phyloP scores from a whole-genome alignment of 2,113 vertebrate species.

The Glareola pratincola region DNA sequence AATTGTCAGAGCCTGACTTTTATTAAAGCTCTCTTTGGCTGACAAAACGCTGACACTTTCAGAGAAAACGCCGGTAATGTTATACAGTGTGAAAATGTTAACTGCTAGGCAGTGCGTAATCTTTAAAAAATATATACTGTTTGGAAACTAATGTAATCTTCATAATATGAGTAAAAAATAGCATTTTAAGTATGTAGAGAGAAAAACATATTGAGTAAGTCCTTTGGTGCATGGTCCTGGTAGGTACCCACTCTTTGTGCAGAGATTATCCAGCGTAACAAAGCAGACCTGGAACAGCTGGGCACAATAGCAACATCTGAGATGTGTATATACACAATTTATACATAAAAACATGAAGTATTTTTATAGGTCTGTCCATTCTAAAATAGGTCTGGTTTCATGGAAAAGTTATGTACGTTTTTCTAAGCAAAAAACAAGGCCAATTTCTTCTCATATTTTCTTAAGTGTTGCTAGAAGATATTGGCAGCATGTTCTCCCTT shows the following conservation, averaged over 20 bases:
- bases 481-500: constrained; percentile 53
- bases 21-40: constrained; percentile 54
- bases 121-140: constrained; percentile 22
- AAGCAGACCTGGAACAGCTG: neutral
- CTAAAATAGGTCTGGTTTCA: neutral
- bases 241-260: neutral
- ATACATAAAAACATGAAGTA: neutral
- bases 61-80: constrained; percentile 34
- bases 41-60: constrained; percentile 52
- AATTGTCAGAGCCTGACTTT: constrained; percentile 58
- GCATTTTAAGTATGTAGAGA: neutral
- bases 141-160: constrained; percentile 44
- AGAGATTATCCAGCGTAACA: neutral
- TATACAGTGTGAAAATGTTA: constrained; percentile 50
- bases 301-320: neutral
- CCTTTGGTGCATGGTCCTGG: neutral
- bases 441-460: constrained; percentile 45
- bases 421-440: constrained; percentile 25
- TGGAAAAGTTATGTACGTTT: neutral
- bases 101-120: constrained; percentile 30
- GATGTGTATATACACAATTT: neutral
- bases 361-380: neutral
- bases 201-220: neutral
- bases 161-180: constrained; percentile 33
- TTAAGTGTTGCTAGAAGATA: constrained; percentile 44